Evolutionary conservation across 2,797 vertebrate species (phyloP), one percentile per base, ranked within the genome.

Genomic region (Squalus acanthias): DNA sequence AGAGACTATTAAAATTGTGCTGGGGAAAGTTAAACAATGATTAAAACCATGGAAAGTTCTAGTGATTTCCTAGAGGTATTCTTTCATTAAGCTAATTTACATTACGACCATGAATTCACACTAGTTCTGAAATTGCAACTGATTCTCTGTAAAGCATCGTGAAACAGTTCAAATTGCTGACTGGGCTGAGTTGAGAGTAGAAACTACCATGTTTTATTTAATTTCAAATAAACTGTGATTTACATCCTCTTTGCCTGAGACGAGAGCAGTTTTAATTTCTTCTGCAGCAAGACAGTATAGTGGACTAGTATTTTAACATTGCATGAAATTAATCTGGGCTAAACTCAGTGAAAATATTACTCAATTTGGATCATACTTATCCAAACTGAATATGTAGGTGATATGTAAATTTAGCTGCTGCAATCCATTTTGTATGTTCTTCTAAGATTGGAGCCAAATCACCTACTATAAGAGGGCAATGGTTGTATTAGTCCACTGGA

Each of bases 11-110:
- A 95, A 76, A 76, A 76, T 76, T 95, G 70, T 95, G 70, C 29
- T 76, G 26, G 93, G 67, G 70, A 74, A 95, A 95, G 70, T 95
- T 95, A 76, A 95, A 53, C 94, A 95, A 95, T 95, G 46, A 95
- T 53, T 72, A 76, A n/a, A 95, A 76, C 94, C 29, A 57, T 76
- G 94, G 29, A 74, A 95, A 95, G 24, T 15, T 76, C 53, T 20
- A n/a, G 13, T 60, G 46, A 76, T 76, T 76, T 95, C 29, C 70
- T 57, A 53, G 70, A 76, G 50, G 10, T 46, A 69, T 70, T 70
- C 39, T 57, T 95, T 95, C 70, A 95, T 95, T n/a, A 17, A 33
- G 29, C 17, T 76, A 50, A 95, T 60, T 95, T 76, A 76, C 94
- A 60, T 76, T 76, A n/a, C 60, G 72, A 2, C 46, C 65, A 93